These are phyloP conservation scores for Bagarius yarrelli DNA, from an alignment of 2,113 vertebrate genomes.

Conservation along the genomic window DNA sequence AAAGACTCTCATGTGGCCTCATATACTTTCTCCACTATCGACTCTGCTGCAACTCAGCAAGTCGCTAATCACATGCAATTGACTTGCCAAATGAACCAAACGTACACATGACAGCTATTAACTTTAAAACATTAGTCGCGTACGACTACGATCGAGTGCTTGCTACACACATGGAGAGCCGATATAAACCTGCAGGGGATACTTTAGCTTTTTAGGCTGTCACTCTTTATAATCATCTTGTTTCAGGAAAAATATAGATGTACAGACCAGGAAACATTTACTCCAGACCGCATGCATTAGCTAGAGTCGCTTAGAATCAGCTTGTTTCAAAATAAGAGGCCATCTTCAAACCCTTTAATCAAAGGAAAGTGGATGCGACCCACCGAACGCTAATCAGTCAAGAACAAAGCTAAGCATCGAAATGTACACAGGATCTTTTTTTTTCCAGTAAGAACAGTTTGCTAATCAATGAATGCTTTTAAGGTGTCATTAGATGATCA, in stretches of 20 bases:
- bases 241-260: background rate
- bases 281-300: conserved; percentile 9
- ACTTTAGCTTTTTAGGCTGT: background rate
- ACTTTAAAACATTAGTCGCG: background rate
- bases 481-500: background rate
- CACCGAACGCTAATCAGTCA: conserved; percentile 29
- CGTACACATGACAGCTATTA: background rate
- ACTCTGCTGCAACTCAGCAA: background rate
- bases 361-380: conserved; percentile 37
- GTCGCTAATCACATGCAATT: background rate
- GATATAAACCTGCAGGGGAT: background rate
- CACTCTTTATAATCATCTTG: conserved; percentile 8
- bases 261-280: conserved; percentile 19
- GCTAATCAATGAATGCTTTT: conserved; percentile 9
- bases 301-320: conserved; percentile 20
- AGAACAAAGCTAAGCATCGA: background rate
- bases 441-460: background rate
- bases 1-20: background rate
- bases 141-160: conserved; percentile 13
- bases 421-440: background rate
- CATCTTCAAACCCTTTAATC: conserved; percentile 38
- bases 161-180: background rate
- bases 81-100: background rate
- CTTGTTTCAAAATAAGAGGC: conserved; percentile 25
- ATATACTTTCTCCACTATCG: background rate